Evolutionary conservation across 2,797 vertebrate species (phyloP), one percentile per base, ranked within the genome.

Genomic region (Carcharodon carcharias): DNA sequence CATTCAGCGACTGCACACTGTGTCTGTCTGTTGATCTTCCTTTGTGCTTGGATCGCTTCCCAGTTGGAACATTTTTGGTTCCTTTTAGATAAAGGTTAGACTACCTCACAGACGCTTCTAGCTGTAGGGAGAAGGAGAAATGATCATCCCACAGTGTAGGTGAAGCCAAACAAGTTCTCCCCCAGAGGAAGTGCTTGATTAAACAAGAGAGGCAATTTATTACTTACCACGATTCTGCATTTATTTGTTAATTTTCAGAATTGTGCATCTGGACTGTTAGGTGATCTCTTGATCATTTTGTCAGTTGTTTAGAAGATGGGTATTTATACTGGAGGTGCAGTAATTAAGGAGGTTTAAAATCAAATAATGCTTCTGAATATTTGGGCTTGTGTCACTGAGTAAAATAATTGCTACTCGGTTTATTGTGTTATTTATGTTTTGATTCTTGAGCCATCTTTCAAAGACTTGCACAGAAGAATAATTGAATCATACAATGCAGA

Each of bases 131-230:
- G 89, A 16, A 63, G 65, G 28, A 93, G 91, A 14, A 54, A 77
- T 26, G 31, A 54, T 95, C 28, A 73, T 54, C 35, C 6, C 93
- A 50, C 93, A 56, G 40, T 56, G 45, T 21, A 73, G 28, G 28
- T 77, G 94, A 77, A 54, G 69, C 94, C 67, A 95, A 77, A 50
- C 31, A 73, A 77, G 50, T 56, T 67, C 45, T 45, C 40, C 65
- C 50, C 69, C 63, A 71, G 69, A 69, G 67, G 4, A 50, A 73
- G 69, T 56, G 28, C 94, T 95, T 77, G 69, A 77, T 95, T 54
- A 95, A 95, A 95, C 31, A 95, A 73, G 50, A 73, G 69, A 95
- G 94, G 56, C 69, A 95, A 95, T 95, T 95, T 56, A 95, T 95
- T 77, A 77, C 69, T 71, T 77, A 56, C 4, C 14, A 23, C 50